Evolutionary conservation across 2,113 vertebrate genomes (phyloP).

Genomic region (Perca schrenkii): DNA sequence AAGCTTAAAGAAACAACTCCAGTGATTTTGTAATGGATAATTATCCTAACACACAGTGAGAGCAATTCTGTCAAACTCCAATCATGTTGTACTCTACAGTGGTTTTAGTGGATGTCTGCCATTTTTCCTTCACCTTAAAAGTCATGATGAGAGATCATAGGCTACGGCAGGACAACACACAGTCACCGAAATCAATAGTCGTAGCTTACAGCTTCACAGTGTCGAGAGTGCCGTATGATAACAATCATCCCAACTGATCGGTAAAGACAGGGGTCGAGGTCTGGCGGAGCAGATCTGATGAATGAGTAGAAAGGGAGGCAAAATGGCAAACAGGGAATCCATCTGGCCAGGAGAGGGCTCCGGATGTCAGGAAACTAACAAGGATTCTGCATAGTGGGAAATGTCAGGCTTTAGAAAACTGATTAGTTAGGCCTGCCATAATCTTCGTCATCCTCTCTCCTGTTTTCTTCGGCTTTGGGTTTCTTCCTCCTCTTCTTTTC

Average conservation of each 20-base stretch:
- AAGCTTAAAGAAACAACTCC: no score
- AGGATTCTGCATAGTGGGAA: constrained; percentile 23
- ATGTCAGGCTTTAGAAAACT: constrained; percentile 38
- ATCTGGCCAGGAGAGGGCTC: constrained; percentile 83
- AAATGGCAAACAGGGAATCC: constrained; percentile 53
- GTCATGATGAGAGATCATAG: constrained; percentile 21
- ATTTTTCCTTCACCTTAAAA: constrained; percentile 26
- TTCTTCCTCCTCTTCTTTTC: not conserved
- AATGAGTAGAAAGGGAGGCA: constrained; percentile 43
- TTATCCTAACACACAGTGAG: not conserved
- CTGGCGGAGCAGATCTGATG: constrained; percentile 47
- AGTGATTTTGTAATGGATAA: no score
- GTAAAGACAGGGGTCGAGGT: constrained; percentile 62
- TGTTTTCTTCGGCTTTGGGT: constrained; percentile 22
- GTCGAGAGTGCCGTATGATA: constrained; percentile 48
- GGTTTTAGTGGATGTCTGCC: constrained; percentile 3
- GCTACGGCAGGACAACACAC: constrained; percentile 14
- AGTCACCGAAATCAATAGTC: constrained; percentile 25
- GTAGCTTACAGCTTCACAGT: constrained; percentile 37
- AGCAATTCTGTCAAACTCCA: constrained; percentile 11
- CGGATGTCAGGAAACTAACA: constrained; percentile 79
- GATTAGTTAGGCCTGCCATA: constrained; percentile 36
- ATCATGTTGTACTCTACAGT: not conserved
- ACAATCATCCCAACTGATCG: constrained; percentile 68
- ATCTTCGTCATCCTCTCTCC: constrained; percentile 36